These are phyloP conservation scores for Trinorchestia longiramus DNA, from an alignment of 1,140 invertebrate genomes.

Conservation along the genomic window DNA sequence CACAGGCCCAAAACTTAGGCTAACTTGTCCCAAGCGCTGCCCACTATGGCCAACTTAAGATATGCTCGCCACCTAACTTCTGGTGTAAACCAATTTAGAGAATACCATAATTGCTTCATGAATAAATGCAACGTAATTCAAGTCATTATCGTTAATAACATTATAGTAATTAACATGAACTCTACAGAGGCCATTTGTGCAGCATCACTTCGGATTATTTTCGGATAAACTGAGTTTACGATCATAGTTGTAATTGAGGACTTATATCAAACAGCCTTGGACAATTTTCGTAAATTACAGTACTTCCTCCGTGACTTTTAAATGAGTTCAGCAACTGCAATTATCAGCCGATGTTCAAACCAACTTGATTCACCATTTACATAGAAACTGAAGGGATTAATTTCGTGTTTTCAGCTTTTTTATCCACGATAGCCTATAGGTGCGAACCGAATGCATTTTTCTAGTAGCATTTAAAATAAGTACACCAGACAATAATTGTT, in stretches of 20 bases:
- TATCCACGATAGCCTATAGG: neutral
- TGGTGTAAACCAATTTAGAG: slow-evolving; percentile 52
- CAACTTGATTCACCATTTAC: neutral
- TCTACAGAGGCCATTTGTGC: slow-evolving; percentile 53
- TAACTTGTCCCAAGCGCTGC: slow-evolving; percentile 47
- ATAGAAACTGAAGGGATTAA: neutral
- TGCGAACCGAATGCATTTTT: neutral
- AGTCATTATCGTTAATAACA: slow-evolving; percentile 53
- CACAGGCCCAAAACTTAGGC: slow-evolving; percentile 29
- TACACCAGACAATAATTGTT: neutral
- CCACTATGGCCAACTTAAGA: slow-evolving; percentile 48
- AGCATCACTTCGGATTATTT: slow-evolving; percentile 52
- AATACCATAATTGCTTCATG: slow-evolving; percentile 55
- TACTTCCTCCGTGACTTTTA: neutral
- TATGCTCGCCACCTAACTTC: slow-evolving; percentile 52
- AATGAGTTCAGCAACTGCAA: neutral
- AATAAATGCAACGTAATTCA: slow-evolving; percentile 55
- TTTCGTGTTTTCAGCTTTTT: neutral
- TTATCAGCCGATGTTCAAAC: neutral
- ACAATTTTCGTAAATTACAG: neutral
- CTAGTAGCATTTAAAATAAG: neutral
- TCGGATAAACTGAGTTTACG: slow-evolving; percentile 54
- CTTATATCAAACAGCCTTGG: slow-evolving; percentile 17
- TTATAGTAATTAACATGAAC: slow-evolving; percentile 55
- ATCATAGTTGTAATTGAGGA: slow-evolving; percentile 49